Percentiles rank a stretch among this genome's conserved stretches.
phyloP scores from a whole-genome alignment of 2,113 vertebrate species.

The Tragelaphus scriptus region DNA sequence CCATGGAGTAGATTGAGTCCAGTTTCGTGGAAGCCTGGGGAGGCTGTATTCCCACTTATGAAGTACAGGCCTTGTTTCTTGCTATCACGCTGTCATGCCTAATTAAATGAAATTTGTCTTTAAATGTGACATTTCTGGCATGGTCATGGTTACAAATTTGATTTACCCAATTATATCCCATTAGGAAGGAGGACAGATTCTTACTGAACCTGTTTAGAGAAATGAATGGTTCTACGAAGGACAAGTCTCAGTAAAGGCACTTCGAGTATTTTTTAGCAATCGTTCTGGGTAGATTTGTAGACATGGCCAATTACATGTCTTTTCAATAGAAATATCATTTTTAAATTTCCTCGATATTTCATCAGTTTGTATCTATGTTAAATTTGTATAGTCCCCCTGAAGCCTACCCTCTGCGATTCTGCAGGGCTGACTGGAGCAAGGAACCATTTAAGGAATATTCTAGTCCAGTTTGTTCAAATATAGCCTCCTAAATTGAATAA shows the following conservation, averaged over 20 bases:
- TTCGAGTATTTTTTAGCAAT: neutral
- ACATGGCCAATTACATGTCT: neutral
- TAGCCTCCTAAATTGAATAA: neutral
- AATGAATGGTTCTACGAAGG: neutral
- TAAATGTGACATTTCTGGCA: slow-evolving; percentile 63
- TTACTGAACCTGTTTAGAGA: neutral
- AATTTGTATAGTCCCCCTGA: neutral
- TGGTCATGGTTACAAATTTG: slow-evolving; percentile 50
- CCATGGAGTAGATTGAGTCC: neutral
- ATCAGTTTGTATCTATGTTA: neutral
- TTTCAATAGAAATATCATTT: neutral
- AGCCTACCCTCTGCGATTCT: neutral
- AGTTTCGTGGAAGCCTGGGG: neutral
- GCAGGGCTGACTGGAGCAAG: neutral
- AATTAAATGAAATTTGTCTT: slow-evolving; percentile 28
- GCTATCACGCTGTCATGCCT: neutral
- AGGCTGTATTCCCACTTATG: neutral
- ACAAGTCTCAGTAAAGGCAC: neutral
- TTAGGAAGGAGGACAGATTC: slow-evolving; percentile 24
- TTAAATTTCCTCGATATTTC: neutral
- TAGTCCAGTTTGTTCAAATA: neutral
- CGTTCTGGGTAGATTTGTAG: neutral
- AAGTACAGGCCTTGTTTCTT: neutral
- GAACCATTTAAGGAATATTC: neutral
- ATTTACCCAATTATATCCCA: slow-evolving; percentile 47